Conservation (phyloP, 1,140 invertebrate species). For the Drosophila tropicalis region DNA sequence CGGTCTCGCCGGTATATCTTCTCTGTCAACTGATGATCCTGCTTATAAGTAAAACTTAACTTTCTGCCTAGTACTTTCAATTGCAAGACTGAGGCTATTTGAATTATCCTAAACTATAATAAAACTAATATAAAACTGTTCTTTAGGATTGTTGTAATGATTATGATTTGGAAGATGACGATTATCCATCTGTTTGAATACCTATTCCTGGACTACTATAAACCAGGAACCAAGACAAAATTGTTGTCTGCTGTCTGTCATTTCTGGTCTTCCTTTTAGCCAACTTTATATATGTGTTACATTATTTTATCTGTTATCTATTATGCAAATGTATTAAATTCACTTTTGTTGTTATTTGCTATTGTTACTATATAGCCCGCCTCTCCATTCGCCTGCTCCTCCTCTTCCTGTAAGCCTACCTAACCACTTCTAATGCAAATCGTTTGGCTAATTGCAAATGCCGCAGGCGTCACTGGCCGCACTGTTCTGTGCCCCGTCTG, state of each 20-base stretch:
- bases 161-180: no score
- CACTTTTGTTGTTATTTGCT: constrained; percentile 57
- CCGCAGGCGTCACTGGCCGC: constrained; percentile 59
- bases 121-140: no score
- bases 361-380: not conserved
- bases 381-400: not conserved
- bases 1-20: no score
- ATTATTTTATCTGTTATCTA: not conserved
- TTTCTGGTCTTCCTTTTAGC: not conserved
- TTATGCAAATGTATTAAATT: constrained; percentile 67
- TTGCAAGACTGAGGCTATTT: no score
- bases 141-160: no score
- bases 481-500: constrained; percentile 22
- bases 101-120: no score
- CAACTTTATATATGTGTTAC: not conserved
- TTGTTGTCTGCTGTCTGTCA: no score
- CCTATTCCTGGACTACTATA: no score
- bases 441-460: constrained; percentile 72
- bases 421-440: constrained; percentile 41
- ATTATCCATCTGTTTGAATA: no score
- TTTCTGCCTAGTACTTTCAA: no score
- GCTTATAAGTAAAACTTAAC: no score
- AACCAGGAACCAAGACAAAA: no score
- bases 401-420: not conserved
- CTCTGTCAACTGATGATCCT: not conserved